Evolutionary conservation across 2,888 invertebrate genomes (phyloP).

Genomic region (Ophion slaviceki): DNA sequence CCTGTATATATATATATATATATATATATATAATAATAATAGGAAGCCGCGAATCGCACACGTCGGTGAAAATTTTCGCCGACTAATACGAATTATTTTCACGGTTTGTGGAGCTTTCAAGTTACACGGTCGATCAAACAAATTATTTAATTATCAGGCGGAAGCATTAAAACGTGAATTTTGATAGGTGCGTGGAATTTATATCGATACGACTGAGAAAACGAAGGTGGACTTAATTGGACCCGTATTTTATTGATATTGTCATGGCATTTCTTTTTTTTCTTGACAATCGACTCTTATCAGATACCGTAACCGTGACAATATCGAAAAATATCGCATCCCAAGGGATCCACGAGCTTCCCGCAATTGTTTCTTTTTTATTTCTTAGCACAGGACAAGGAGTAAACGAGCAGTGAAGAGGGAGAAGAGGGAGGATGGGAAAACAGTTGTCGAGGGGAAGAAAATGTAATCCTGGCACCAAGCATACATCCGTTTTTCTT

Average conservation of each 20-base stretch:
- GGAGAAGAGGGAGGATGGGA: constrained; percentile 11
- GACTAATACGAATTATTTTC: constrained; percentile 60
- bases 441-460: constrained; percentile 21
- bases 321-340: constrained; percentile 37
- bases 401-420: constrained; percentile 1
- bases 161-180: constrained; percentile 62
- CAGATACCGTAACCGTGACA: neutral
- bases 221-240: constrained; percentile 45
- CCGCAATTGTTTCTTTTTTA: constrained; percentile 30
- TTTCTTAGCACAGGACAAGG: no score
- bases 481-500: constrained; percentile 51
- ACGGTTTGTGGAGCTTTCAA: constrained; percentile 48
- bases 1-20: neutral
- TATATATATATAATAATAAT: constrained; percentile 3
- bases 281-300: neutral
- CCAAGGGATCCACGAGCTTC: constrained; percentile 5
- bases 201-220: constrained; percentile 13
- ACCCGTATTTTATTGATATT: constrained; percentile 3
- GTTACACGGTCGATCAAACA: constrained; percentile 59
- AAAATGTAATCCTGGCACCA: constrained; percentile 48
- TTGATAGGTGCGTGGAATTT: constrained; percentile 46
- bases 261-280: neutral
- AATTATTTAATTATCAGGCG: constrained; percentile 59
- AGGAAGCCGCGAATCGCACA: constrained; percentile 8
- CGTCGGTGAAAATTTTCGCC: constrained; percentile 42